These are phyloP conservation scores for Phycodurus eques DNA, from an alignment of 2,113 vertebrate genomes.

Conservation along the genomic window DNA sequence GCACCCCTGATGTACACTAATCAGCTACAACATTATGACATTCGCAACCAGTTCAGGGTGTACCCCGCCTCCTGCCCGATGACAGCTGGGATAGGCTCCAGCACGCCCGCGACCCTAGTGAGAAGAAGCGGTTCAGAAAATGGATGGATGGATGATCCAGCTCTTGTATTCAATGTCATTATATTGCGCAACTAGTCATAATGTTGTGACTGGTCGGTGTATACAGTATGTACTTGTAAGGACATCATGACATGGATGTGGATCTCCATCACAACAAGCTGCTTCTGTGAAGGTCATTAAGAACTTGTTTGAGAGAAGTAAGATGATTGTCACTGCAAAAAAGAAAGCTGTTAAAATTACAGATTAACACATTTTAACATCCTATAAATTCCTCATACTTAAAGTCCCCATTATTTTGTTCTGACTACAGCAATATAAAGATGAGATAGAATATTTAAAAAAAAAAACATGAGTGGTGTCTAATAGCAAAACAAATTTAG, in stretches of 20 bases:
- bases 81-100: too few species aligned
- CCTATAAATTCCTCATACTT: not conserved
- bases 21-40: too few species aligned
- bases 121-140: too few species aligned
- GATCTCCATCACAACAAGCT: too few species aligned
- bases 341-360: not conserved
- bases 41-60: too few species aligned
- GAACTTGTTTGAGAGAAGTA: not conserved
- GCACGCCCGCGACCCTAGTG: too few species aligned
- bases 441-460: not conserved
- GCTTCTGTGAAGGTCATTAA: too few species aligned
- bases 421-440: not conserved
- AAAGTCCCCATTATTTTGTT: not conserved
- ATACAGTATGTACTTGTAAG: not conserved
- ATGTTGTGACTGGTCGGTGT: not conserved
- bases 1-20: too few species aligned
- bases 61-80: too few species aligned
- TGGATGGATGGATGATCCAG: too few species aligned
- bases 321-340: not conserved
- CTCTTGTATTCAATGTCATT: too few species aligned
- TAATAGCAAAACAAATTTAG: not conserved
- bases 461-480: not conserved
- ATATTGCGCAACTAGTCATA: not conserved
- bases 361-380: not conserved
- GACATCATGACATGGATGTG: not conserved